Conservation (phyloP, 1,140 invertebrate species). For the Lepidostoma basale region DNA sequence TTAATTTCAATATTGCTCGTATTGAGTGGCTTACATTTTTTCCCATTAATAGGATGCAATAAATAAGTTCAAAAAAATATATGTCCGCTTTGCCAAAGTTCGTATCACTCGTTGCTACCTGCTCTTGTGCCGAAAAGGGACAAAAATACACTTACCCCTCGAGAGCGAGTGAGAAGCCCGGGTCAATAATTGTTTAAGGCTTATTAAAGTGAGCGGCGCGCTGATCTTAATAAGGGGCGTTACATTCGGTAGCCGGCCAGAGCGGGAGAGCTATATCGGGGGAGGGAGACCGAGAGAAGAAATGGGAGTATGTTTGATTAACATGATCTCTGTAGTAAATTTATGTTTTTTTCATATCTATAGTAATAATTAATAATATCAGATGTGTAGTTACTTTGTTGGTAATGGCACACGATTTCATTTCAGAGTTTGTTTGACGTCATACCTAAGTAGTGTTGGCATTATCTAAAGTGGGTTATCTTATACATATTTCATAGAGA, state of each 20-base stretch:
- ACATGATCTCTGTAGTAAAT: slow-evolving; percentile 36
- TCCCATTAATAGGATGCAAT: too few relatives aligned
- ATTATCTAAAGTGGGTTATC: too few relatives aligned
- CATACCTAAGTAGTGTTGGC: too few relatives aligned
- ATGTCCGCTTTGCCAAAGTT: slow-evolving; percentile 4
- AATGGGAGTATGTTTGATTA: slow-evolving; percentile 49
- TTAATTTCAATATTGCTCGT: too few relatives aligned
- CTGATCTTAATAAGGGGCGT: slow-evolving; percentile 53
- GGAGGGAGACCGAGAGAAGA: slow-evolving; percentile 37
- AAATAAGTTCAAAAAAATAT: not conserved
- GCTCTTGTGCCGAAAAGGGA: not conserved
- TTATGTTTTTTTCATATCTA: too few relatives aligned
- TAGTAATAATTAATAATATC: too few relatives aligned
- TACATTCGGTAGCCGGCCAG: slow-evolving; percentile 49
- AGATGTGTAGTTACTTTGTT: too few relatives aligned
- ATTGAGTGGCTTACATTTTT: too few relatives aligned
- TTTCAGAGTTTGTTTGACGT: too few relatives aligned
- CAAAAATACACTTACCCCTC: not conserved
- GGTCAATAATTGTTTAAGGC: slow-evolving; percentile 52
- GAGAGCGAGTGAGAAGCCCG: slow-evolving; percentile 32
- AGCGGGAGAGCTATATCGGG: slow-evolving; percentile 28
- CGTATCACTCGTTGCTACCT: not conserved
- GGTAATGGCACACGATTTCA: too few relatives aligned
- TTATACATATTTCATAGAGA: too few relatives aligned
- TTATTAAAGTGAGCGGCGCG: slow-evolving; percentile 51